Evolutionary conservation across 2,113 vertebrate genomes (phyloP).

Genomic region (Hassar affinis): DNA sequence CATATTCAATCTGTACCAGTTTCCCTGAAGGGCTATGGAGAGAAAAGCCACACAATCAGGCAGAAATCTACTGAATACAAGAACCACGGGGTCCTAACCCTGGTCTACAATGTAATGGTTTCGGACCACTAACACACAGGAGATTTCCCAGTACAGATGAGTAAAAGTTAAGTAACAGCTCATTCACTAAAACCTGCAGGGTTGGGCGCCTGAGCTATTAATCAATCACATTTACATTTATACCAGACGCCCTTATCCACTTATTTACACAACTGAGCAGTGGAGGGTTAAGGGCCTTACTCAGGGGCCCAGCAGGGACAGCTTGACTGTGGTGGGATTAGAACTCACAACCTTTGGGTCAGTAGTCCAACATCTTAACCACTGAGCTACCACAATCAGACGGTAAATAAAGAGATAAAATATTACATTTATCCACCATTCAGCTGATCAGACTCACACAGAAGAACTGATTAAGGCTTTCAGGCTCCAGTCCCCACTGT

Average conservation of each 20-base stretch:
- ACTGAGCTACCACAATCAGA: background rate
- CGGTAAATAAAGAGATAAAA: background rate
- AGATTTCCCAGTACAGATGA: background rate
- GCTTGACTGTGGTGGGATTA: no score
- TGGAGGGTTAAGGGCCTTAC: no score
- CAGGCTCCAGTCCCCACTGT: background rate
- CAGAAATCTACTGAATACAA: background rate
- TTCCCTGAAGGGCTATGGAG: conserved; percentile 90
- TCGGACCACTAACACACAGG: no score
- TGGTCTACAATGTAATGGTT: background rate
- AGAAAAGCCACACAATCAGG: conserved; percentile 9
- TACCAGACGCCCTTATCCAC: no score
- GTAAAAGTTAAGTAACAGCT: background rate
- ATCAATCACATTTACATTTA: no score
- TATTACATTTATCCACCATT: background rate
- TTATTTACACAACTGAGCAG: no score
- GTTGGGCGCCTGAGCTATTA: background rate
- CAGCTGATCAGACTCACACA: background rate
- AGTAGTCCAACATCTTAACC: no score
- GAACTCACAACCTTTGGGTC: no score
- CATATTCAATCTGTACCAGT: conserved; percentile 98
- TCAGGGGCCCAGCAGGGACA: no score
- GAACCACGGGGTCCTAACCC: background rate
- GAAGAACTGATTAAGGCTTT: background rate
- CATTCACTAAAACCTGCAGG: background rate